These are phyloP conservation scores for Tarsius wallacei DNA, from an alignment of 2,797 vertebrate genomes.

Conservation along the genomic window DNA sequence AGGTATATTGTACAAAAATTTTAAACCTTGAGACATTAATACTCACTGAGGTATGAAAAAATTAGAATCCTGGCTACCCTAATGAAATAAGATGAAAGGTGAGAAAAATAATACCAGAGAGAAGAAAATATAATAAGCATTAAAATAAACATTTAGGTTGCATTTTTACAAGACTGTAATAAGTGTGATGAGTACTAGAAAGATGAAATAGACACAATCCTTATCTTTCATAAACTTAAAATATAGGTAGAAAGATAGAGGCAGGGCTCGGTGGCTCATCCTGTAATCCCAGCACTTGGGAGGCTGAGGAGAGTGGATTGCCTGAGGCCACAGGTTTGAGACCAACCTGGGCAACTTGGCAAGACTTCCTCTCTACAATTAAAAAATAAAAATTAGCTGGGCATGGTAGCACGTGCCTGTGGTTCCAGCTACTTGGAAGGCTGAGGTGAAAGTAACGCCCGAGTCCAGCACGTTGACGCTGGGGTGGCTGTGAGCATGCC, in stretches of 20 bases:
- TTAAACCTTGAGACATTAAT: background rate
- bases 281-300: too few relatives aligned
- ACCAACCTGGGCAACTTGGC: too few relatives aligned
- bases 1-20: background rate
- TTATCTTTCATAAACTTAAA: slow-evolving; percentile 27
- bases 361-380: too few relatives aligned
- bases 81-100: background rate
- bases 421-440: too few relatives aligned
- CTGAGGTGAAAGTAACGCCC: too few relatives aligned
- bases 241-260: background rate
- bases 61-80: background rate
- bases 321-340: too few relatives aligned
- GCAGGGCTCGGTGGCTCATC: too few relatives aligned
- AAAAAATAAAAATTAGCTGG: too few relatives aligned
- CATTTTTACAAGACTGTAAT: background rate
- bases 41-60: background rate
- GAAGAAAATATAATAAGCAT: background rate
- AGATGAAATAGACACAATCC: background rate
- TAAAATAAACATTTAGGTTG: background rate
- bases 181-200: background rate
- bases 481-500: too few relatives aligned
- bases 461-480: too few relatives aligned
- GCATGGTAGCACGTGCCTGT: too few relatives aligned
- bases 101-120: background rate
- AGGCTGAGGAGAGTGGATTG: too few relatives aligned